Evolutionary conservation across 1,140 invertebrate genomes (phyloP).

Genomic region (Oncopeltus fasciatus): DNA sequence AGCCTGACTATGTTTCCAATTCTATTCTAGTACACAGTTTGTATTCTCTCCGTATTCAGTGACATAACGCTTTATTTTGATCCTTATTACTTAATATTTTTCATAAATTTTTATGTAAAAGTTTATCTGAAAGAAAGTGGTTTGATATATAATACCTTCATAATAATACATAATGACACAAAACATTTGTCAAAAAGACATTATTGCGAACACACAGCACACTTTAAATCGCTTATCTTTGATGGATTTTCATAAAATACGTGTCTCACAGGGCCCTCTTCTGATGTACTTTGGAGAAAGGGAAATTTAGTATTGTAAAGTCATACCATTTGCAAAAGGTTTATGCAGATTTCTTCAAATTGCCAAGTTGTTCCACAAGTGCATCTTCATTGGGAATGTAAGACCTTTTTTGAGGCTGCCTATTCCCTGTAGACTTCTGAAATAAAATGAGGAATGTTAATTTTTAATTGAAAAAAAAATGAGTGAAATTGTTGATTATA

Average conservation of each 20-base stretch:
- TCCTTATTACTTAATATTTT: too few species aligned
- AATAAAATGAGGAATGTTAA: background rate
- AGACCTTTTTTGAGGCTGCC: constrained; percentile 20
- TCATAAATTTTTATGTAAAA: too few species aligned
- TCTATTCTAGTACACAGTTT: constrained; percentile 2
- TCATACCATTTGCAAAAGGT: background rate
- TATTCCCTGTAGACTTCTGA: constrained; percentile 9
- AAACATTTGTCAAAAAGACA: background rate
- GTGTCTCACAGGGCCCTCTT: background rate
- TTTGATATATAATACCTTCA: too few species aligned
- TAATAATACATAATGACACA: background rate
- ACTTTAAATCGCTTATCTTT: background rate
- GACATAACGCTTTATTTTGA: too few species aligned
- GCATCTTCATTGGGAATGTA: constrained; percentile 22
- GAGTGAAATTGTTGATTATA: too few species aligned
- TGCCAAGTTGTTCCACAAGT: constrained; percentile 20
- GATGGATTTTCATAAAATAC: background rate
- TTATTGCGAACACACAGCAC: constrained; percentile 8
- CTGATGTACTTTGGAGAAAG: background rate
- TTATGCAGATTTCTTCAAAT: constrained; percentile 21
- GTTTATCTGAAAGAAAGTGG: too few species aligned
- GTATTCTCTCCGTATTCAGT: background rate
- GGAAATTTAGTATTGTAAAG: background rate
- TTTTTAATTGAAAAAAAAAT: background rate
- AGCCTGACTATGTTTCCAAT: background rate